A percentile compares a stretch with the other conserved stretches of the same genome.
These are phyloP conservation scores for Zhuqinia jingwanae DNA, from an alignment of 2,888 invertebrate genomes.

Conservation along the genomic window DNA sequence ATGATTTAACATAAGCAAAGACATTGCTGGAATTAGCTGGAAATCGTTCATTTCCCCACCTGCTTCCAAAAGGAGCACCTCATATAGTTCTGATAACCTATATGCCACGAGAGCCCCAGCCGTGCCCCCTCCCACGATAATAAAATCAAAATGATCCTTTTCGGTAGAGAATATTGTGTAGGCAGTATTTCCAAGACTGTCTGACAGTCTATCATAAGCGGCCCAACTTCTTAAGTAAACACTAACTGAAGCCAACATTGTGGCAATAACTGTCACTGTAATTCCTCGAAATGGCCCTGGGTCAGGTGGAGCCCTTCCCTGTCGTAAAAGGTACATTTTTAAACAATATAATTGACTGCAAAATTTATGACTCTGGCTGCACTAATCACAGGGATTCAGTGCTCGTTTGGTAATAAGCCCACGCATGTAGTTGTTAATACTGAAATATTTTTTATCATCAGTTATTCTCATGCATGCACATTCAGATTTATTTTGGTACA, in stretches of 20 bases:
- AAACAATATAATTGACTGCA: no score
- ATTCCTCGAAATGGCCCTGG: conserved; percentile 53
- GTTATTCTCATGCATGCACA: conserved; percentile 23
- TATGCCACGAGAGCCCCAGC: conserved; percentile 83
- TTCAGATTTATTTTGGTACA: no score
- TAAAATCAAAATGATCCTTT: conserved; percentile 75
- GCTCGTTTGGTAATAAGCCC: conserved; percentile 19
- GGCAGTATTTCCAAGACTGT: conserved; percentile 64
- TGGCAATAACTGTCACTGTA: conserved; percentile 55
- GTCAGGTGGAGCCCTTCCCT: conserved; percentile 24
- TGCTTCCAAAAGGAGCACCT: conserved; percentile 83
- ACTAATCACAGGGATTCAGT: conserved; percentile 65
- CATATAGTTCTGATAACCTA: conserved; percentile 82
- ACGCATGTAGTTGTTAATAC: conserved; percentile 36
- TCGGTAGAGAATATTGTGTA: conserved; percentile 63
- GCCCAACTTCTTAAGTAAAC: conserved; percentile 56
- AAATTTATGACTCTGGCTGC: no score
- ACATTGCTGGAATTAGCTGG: conserved; percentile 82
- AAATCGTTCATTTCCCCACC: conserved; percentile 82
- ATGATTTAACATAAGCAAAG: conserved; percentile 81
- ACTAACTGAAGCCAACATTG: conserved; percentile 67
- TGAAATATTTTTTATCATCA: conserved; percentile 22
- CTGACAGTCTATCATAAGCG: conserved; percentile 63
- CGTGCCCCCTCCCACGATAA: conserved; percentile 82
- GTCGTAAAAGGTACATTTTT: no score